Evolutionary conservation across 2,888 invertebrate genomes (phyloP).

Genomic region (Leucophenga montana): DNA sequence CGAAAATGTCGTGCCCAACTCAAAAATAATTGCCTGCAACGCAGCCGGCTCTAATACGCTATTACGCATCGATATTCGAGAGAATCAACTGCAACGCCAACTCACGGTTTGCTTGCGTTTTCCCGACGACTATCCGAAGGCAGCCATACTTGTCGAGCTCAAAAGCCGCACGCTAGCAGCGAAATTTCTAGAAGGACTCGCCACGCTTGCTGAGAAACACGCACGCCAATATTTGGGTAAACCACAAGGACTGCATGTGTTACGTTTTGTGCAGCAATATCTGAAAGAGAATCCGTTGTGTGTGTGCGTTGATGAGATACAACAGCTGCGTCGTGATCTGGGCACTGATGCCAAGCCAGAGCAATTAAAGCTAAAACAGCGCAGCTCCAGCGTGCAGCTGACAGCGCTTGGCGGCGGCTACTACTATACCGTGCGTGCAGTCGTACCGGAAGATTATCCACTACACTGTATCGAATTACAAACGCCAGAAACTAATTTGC

Average conservation of each 20-base stretch:
- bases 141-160: constrained; percentile 78
- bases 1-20: constrained; percentile 77
- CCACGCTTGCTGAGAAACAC: constrained; percentile 76
- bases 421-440: constrained; percentile 76
- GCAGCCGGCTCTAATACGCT: constrained; percentile 78
- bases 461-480: constrained; percentile 73
- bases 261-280: constrained; percentile 79
- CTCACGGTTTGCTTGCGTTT: constrained; percentile 80
- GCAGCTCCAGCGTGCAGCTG: constrained; percentile 77
- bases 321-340: constrained; percentile 76
- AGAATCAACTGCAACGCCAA: constrained; percentile 75
- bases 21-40: constrained; percentile 79
- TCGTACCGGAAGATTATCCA: constrained; percentile 80
- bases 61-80: constrained; percentile 80
- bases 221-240: constrained; percentile 77
- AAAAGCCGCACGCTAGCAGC: constrained; percentile 81
- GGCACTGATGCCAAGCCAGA: constrained; percentile 71
- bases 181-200: constrained; percentile 78
- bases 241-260: constrained; percentile 76
- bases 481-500: constrained; percentile 79
- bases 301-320: constrained; percentile 83
- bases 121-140: constrained; percentile 77
- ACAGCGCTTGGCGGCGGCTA: constrained; percentile 77
- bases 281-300: constrained; percentile 80
- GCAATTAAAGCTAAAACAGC: constrained; percentile 80